A percentile compares a stretch with the other conserved stretches of the same genome.
These are phyloP conservation scores for Pao palembangensis DNA, from an alignment of 2,113 vertebrate genomes.

Conservation along the genomic window DNA sequence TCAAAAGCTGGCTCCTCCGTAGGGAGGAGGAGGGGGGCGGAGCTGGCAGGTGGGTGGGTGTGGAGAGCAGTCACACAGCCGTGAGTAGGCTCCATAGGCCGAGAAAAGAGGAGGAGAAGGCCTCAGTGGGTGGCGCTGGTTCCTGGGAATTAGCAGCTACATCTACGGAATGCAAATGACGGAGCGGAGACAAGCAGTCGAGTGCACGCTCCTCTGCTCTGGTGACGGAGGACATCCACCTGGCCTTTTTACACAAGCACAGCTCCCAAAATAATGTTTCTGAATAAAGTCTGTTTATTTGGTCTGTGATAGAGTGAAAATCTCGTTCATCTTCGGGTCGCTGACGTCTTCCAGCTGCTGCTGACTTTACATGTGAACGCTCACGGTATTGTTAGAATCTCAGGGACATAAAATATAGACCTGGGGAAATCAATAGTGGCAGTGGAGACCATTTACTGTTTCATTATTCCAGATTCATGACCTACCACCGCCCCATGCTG, in stretches of 20 bases:
- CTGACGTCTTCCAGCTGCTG: not conserved
- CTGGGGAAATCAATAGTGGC: constrained; percentile 63
- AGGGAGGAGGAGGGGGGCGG: constrained; percentile 29
- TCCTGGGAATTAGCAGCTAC: constrained; percentile 58
- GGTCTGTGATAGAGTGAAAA: no score
- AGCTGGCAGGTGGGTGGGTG: constrained; percentile 47
- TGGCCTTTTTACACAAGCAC: no score
- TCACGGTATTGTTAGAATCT: constrained; percentile 36
- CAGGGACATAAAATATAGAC: constrained; percentile 58
- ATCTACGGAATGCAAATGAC: constrained; percentile 65
- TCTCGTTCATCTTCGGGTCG: no score
- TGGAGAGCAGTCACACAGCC: constrained; percentile 51
- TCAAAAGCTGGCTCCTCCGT: constrained; percentile 25
- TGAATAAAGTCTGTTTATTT: no score
- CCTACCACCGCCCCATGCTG: constrained; percentile 57
- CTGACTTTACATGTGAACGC: constrained; percentile 18
- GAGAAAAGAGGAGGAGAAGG: constrained; percentile 51
- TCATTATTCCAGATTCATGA: constrained; percentile 72
- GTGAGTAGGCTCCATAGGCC: constrained; percentile 62
- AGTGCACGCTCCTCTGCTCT: constrained; percentile 50
- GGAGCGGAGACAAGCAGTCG: constrained; percentile 53
- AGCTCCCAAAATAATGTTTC: no score
- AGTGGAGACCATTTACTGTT: constrained; percentile 68
- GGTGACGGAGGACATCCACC: constrained; percentile 5
- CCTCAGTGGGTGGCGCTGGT: constrained; percentile 56